Percentiles rank a stretch among this genome's conserved stretches.
phyloP scores from a whole-genome alignment of 2,888 invertebrate genomes.

The Trissonchulus sp. region DNA sequence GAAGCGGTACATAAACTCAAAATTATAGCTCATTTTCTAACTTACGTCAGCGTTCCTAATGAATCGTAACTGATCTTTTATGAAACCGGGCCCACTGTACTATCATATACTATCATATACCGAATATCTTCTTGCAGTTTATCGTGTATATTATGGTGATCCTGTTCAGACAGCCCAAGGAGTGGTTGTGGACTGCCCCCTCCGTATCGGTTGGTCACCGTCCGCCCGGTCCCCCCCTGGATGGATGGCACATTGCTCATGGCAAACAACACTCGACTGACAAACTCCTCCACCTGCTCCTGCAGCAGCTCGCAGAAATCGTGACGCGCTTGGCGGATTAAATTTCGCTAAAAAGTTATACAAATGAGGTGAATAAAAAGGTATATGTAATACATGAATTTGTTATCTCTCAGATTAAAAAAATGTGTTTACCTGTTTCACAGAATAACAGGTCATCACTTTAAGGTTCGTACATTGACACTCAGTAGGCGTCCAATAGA shows the following conservation, averaged over 20 bases:
- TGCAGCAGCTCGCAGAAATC: constrained; percentile 68
- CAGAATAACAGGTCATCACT: no score
- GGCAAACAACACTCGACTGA: background rate
- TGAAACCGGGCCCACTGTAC: no score
- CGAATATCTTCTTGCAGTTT: constrained; percentile 83
- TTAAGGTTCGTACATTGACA: no score
- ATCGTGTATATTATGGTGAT: constrained; percentile 85
- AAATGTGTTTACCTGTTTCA: no score
- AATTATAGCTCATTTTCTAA: no score
- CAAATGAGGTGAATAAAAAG: background rate
- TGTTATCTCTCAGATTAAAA: no score
- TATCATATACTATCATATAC: no score
- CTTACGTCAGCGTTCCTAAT: no score
- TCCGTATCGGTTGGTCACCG: background rate
- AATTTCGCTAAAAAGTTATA: constrained; percentile 23
- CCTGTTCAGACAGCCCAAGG: constrained; percentile 59
- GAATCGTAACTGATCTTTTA: no score
- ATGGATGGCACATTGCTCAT: background rate
- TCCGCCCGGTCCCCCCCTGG: background rate
- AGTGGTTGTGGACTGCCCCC: background rate
- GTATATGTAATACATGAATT: constrained; percentile 2
- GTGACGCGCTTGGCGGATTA: constrained; percentile 12
- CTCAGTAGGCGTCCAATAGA: no score
- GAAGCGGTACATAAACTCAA: no score
- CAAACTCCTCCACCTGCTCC: constrained; percentile 70